Evolutionary conservation across 2,888 invertebrate genomes (phyloP), one percentile per base, ranked within the genome.

Genomic region (Drosophila gaucha): DNA sequence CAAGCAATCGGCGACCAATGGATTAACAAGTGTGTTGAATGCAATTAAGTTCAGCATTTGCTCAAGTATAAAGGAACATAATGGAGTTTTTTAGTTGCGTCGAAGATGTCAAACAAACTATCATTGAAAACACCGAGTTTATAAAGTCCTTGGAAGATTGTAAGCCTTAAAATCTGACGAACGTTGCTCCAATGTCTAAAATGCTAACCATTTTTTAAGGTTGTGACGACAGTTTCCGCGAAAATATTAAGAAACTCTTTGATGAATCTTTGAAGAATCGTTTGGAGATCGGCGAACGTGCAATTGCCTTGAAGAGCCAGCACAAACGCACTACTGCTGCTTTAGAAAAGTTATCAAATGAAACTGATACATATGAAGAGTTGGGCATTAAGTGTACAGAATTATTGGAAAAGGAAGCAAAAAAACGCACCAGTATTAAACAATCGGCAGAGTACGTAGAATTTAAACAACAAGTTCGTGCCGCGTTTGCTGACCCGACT

Each of bases 361-460:
- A 44, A 3, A 12, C 33, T 2, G 4, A 30, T 0, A 39, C 49
- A 2, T 2, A 44, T 9, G 49, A 57, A 8, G 39, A 58, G n/a
- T 14, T 31, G 14, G 20, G 16, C 22, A 12, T 0, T 1, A 39
- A 22, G n/a, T 51, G 51, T 12, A 3, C 9, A 0, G n/a, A 62
- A 6, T 22, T 41, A 4, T 10, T 36, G 1, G 12, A 41, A 18
- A 10, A 14, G 5, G 52, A 56, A 8, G 58, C 35, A 0, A 59
- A 62, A 3, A 77, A 67, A 30, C 44, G 56, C 0, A 2, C n/a
- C 0, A 57, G 70, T 8, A 14, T 70, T 6, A 78, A 74, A 18
- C 9, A 30, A 1, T 39, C 46, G 3, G 5, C 26, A 1, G 78
- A 74, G 22, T 78, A 65, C 18, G 74, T 67, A 20, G 28, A 38